phyloP scores from a whole-genome alignment of 2,113 vertebrate species.

The Oreochromis tanganicae region DNA sequence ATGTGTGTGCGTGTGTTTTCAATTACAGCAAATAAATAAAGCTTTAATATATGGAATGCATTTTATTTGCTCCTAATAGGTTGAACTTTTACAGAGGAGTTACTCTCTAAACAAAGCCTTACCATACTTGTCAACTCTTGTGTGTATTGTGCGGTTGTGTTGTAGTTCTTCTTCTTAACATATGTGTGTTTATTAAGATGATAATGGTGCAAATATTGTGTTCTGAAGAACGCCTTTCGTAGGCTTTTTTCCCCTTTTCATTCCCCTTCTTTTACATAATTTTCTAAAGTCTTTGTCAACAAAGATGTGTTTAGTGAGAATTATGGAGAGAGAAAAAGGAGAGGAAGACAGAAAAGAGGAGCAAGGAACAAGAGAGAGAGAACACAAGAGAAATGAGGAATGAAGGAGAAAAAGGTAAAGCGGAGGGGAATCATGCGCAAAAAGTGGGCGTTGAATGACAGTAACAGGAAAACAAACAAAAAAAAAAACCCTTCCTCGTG shows the following conservation, averaged over 20 bases:
- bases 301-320: neutral
- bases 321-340: neutral
- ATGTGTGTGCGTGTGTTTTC: neutral
- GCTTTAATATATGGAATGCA: neutral
- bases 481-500: neutral
- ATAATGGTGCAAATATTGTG: neutral
- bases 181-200: neutral
- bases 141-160: neutral
- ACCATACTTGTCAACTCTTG: neutral
- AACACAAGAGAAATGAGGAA: neutral
- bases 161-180: neutral
- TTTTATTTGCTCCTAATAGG: neutral
- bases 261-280: neutral
- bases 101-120: neutral
- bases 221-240: accelerated
- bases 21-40: neutral
- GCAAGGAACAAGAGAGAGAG: neutral
- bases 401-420: neutral
- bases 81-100: neutral
- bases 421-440: neutral
- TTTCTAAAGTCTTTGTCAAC: neutral
- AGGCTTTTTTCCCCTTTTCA: accelerated
- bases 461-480: neutral
- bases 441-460: neutral
- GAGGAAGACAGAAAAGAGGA: neutral